phyloP scores from a whole-genome alignment of 2,113 vertebrate genomes.

The Brachypodius melanocephalos region DNA sequence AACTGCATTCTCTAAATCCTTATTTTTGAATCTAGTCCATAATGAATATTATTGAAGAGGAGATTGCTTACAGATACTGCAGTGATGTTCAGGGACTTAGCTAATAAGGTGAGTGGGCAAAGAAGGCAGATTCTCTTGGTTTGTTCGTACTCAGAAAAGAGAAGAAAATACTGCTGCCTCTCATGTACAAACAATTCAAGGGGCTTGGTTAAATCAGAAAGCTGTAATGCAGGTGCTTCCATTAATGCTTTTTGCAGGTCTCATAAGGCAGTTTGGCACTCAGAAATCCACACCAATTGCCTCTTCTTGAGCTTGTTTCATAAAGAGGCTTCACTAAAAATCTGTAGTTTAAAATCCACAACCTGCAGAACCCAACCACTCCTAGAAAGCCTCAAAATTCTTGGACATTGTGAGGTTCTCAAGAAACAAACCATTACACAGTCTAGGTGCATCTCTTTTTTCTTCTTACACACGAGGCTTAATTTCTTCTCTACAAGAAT shows the following conservation, averaged over 20 bases:
- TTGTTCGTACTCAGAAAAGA: not conserved
- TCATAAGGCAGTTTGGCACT: not conserved
- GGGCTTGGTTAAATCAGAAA: not conserved
- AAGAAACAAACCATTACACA: not conserved
- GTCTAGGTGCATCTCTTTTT: not conserved
- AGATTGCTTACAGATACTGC: not conserved
- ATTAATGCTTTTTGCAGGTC: not conserved
- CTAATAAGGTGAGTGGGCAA: not conserved
- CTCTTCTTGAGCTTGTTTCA: not conserved
- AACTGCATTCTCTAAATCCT: not conserved
- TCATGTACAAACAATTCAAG: not conserved
- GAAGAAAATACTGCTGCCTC: not conserved
- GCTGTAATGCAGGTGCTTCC: no score
- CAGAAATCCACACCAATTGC: not conserved
- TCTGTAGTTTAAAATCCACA: not conserved
- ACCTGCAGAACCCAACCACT: not conserved
- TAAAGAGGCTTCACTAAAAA: not conserved
- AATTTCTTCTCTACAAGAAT: not conserved
- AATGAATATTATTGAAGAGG: not conserved
- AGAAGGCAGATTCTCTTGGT: not conserved
- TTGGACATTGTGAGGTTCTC: fast-evolving
- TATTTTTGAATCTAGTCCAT: not conserved
- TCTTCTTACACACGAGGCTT: not conserved
- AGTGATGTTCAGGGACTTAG: not conserved
- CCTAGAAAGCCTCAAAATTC: not conserved